Base-by-base conservation (phyloP, 2,797 vertebrate genomes). In the Muraenolepis orangiensis region DNA sequence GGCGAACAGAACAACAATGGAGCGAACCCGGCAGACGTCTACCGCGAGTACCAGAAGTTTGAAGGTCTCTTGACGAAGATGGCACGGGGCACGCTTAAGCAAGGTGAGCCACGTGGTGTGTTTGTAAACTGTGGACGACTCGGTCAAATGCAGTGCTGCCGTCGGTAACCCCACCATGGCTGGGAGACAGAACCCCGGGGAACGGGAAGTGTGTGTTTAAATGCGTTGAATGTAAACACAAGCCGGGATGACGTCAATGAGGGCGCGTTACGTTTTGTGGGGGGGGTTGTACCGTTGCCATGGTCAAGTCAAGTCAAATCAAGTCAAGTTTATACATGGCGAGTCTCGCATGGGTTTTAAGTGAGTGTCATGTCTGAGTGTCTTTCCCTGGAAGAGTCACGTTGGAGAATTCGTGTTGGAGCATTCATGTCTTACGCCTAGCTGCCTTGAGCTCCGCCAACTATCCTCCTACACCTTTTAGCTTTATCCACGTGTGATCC, bases 11-110 rank as follows among this genome's bases (percentile, higher is more conserved):
- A 84, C 86, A 91, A 77, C 73, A 86, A 95, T 80, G 13, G 76
- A 12, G 20, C 51, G 0, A 85, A 95, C 76, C 92, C 94, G 0
- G 86, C 90, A 0, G 86, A 86, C 0, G 74, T 95, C 77, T 95
- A 94, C 5, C 78, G 86, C 23, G 87, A 92, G 76, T 95, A 94
- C 85, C 90, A 92, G 74, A 93, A 86, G 87, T 92, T 94, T 3
- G 95, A 96, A 23, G 76, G 76, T 0, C 85, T 95, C 75, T 82
- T 96, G n/a, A 94, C 93, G 74, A 95, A 93, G 83, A 81, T 95
- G 82, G 95, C 94, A 0, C 91, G 93, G 6, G 91, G 89, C 32
- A 93, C 89, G 0, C 81, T 96, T 30, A 94, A 86, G n/a, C 64
- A 77, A 83, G 94, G 95, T 96, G 85, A 76, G 72, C 28, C 70